Evolutionary conservation across 2,888 invertebrate genomes (phyloP).

Genomic region (Rosalia funebris): DNA sequence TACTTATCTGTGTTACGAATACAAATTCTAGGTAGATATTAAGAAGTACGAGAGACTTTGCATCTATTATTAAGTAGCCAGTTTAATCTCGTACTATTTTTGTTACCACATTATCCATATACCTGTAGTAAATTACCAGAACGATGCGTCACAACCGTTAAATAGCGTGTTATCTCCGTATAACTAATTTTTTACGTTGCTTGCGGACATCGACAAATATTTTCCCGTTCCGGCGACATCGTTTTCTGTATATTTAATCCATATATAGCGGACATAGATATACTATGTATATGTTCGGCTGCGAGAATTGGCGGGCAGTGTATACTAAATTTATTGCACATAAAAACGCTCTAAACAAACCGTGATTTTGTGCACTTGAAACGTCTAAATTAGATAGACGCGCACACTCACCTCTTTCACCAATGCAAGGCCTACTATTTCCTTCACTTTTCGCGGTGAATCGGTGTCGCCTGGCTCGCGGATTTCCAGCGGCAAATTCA

Average conservation of each 20-base stretch:
- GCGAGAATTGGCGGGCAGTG: no score
- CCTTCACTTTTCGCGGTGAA: slow-evolving; percentile 45
- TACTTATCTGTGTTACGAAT: not conserved
- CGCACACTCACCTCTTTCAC: slow-evolving; percentile 43
- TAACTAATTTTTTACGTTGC: not conserved
- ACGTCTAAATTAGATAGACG: slow-evolving; percentile 33
- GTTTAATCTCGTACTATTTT: not conserved
- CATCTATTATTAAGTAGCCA: not conserved
- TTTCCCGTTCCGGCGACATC: not conserved
- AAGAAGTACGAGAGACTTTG: not conserved
- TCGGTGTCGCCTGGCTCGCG: slow-evolving; percentile 49
- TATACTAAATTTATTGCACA: slow-evolving; percentile 10
- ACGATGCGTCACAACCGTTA: not conserved
- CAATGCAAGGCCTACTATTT: slow-evolving; percentile 43
- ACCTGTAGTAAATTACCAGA: not conserved
- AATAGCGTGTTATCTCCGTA: not conserved
- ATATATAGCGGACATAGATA: no score
- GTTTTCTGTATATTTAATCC: not conserved
- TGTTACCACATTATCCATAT: not conserved
- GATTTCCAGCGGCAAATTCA: slow-evolving; percentile 53
- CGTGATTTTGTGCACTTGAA: slow-evolving; percentile 26
- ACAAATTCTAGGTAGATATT: not conserved
- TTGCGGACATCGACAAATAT: not conserved
- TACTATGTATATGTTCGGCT: no score
- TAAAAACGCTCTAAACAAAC: slow-evolving; percentile 20